These are phyloP conservation scores for Melopsittacus undulatus DNA, from an alignment of 2,797 vertebrate genomes.

Conservation along the genomic window DNA sequence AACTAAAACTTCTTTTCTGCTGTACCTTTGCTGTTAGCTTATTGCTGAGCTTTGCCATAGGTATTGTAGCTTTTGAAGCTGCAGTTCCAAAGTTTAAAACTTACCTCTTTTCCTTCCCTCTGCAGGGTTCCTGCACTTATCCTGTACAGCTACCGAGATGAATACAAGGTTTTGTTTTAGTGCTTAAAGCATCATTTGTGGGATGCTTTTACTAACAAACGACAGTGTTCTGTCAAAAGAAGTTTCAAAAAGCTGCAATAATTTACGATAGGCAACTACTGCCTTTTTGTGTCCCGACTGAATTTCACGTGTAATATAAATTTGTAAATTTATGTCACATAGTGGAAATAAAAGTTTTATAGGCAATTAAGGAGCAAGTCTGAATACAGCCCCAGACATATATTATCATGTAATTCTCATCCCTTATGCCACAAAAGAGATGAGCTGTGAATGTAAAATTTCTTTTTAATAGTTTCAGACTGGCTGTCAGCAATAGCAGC, in stretches of 20 bases:
- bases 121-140: conserved; percentile 89
- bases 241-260: not conserved
- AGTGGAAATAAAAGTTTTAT: not conserved
- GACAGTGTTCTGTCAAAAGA: not conserved
- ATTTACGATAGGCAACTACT: not conserved
- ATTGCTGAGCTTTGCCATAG: not conserved
- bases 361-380: not conserved
- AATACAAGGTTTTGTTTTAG: conserved; percentile 93
- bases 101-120: conserved; percentile 14
- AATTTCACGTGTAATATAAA: conserved; percentile 1
- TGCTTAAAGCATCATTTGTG: not conserved
- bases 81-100: not conserved
- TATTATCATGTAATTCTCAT: not conserved
- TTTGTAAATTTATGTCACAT: not conserved
- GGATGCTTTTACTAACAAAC: not conserved
- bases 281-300: not conserved
- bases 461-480: not conserved
- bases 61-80: not conserved
- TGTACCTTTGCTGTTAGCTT: not conserved
- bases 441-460: not conserved
- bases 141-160: conserved; percentile 94
- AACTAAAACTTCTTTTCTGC: not conserved
- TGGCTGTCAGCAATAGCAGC: not conserved
- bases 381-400: not conserved
- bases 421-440: not conserved